Percentiles rank a stretch among this genome's conserved stretches.
These are phyloP conservation scores for Mythimna ferrago DNA, from an alignment of 2,888 invertebrate genomes.

Conservation along the genomic window DNA sequence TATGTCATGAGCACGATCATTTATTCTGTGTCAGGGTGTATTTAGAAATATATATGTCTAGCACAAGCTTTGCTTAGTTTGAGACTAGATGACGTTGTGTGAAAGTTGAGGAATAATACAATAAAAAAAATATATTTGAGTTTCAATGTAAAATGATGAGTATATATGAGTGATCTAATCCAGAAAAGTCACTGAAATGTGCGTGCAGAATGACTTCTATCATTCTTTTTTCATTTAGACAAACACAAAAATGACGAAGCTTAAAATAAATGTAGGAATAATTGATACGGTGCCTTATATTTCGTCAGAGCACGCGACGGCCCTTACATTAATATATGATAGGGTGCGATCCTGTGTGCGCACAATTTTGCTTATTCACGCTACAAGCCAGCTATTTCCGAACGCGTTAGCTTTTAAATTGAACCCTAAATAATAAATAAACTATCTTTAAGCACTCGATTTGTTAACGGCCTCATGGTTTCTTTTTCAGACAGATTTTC, in stretches of 20 bases:
- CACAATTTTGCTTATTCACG: conserved; percentile 85
- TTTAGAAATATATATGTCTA: too few species aligned
- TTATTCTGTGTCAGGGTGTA: too few species aligned
- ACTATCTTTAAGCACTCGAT: conserved; percentile 75
- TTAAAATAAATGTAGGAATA: conserved; percentile 70
- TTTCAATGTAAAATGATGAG: neutral
- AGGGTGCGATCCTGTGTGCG: conserved; percentile 74
- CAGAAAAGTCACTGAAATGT: conserved; percentile 12
- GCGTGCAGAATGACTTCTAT: neutral
- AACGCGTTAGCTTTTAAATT: conserved; percentile 85
- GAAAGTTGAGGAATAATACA: too few species aligned
- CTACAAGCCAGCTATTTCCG: conserved; percentile 78
- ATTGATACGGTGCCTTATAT: conserved; percentile 73
- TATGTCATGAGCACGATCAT: too few species aligned
- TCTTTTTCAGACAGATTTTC: conserved; percentile 7
- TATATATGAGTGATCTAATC: conserved; percentile 1
- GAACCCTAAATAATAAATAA: conserved; percentile 84
- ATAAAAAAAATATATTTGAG: neutral
- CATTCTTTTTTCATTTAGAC: conserved; percentile 31
- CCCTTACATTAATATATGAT: conserved; percentile 83
- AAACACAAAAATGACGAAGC: conserved; percentile 66
- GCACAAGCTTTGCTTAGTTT: too few species aligned
- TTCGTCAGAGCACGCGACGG: conserved; percentile 62
- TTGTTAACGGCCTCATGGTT: conserved; percentile 64
- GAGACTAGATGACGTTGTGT: too few species aligned